Percentiles rank a stretch among this genome's conserved stretches.
Evolutionary conservation across 1,140 invertebrate species (phyloP).

Genomic region (Heliconius nattereri): DNA sequence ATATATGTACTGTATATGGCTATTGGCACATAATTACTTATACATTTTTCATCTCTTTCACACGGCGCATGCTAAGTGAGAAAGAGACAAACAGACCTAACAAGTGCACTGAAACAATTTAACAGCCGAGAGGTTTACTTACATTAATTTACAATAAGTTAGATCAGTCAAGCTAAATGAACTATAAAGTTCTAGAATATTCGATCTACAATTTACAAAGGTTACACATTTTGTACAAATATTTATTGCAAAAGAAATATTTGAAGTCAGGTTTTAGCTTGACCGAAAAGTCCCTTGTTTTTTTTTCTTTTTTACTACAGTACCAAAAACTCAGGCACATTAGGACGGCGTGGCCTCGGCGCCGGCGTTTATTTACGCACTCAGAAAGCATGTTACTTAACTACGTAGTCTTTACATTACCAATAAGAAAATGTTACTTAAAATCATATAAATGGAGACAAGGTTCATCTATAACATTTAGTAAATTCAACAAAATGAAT

Average conservation of each 20-base stretch:
- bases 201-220: background rate
- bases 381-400: background rate
- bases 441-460: background rate
- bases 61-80: background rate
- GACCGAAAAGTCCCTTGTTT: background rate
- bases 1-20: background rate
- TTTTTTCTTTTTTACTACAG: background rate
- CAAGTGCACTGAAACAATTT: background rate
- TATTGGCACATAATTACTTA: conserved; percentile 12
- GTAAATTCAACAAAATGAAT: too few relatives aligned
- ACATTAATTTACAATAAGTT: conserved; percentile 5
- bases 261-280: background rate
- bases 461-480: too few relatives aligned
- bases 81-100: conserved; percentile 18
- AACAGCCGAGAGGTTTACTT: conserved; percentile 10
- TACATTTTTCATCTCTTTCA: background rate
- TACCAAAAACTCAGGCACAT: conserved; percentile 9
- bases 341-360: conserved; percentile 11
- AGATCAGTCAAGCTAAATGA: conserved; percentile 12
- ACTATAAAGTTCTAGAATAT: background rate
- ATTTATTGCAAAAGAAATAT: conserved; percentile 1
- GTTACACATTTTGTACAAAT: background rate
- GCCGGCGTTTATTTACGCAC: background rate
- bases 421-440: background rate
- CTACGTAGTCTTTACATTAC: too few relatives aligned